A percentile compares a stretch with the other conserved stretches of the same genome.
Conservation (phyloP, 2,113 vertebrate genomes). For the Pteropus alecto region DNA sequence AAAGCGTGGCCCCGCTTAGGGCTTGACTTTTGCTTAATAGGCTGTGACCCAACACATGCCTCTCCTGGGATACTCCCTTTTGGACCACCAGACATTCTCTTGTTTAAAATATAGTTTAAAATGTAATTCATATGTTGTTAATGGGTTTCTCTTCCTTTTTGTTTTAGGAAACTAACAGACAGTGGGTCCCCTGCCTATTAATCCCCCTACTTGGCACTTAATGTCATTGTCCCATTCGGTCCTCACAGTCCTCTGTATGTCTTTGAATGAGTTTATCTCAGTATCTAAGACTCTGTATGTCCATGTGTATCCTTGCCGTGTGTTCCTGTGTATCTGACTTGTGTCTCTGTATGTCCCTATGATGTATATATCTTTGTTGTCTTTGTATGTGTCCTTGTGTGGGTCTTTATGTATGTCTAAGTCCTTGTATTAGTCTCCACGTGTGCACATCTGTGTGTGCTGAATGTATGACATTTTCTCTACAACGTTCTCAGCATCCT, state of each 20-base stretch:
- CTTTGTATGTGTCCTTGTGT: not conserved
- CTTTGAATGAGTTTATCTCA: not conserved
- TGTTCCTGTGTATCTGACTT: not conserved
- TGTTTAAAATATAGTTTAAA: not conserved
- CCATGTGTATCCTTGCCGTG: not conserved
- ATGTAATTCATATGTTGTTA: not conserved
- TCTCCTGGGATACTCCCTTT: not conserved
- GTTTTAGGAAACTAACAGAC: not conserved
- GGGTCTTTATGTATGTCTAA: not conserved
- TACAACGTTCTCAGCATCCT: not conserved
- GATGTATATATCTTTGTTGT: not conserved
- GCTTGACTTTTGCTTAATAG: not conserved
- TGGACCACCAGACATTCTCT: not conserved
- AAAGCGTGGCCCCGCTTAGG: not conserved
- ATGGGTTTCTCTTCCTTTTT: not conserved
- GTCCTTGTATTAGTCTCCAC: not conserved
- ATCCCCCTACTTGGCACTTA: not conserved
- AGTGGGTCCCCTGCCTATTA: not conserved
- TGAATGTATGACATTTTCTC: not conserved
- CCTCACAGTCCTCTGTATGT: not conserved
- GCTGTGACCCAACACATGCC: not conserved
- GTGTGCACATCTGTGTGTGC: not conserved
- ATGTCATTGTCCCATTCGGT: not conserved
- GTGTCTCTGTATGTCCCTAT: not conserved
- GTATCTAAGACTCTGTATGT: not conserved